These are phyloP conservation scores for Actinemys pallida DNA, from an alignment of 2,113 vertebrate genomes.

Conservation along the genomic window DNA sequence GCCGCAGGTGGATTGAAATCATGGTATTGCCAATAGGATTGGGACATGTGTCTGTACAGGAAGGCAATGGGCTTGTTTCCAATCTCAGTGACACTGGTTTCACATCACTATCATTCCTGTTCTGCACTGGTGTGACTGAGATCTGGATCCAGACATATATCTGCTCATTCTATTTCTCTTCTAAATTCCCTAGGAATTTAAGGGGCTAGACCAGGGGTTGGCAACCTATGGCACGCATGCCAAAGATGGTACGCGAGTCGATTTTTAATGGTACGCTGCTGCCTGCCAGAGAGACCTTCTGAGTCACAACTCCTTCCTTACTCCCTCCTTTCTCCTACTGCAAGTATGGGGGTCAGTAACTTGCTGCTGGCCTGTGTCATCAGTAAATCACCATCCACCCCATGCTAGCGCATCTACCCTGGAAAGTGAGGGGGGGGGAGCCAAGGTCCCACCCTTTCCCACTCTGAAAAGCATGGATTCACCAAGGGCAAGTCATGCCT, in stretches of 20 bases:
- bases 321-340: neutral
- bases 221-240: too few relatives aligned
- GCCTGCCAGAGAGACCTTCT: too few relatives aligned
- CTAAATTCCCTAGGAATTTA: neutral
- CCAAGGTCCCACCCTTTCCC: too few relatives aligned
- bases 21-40: neutral
- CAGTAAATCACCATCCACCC: neutral
- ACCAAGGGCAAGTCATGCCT: too few relatives aligned
- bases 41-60: neutral
- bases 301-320: neutral
- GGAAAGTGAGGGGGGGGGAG: too few relatives aligned
- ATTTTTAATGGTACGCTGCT: too few relatives aligned
- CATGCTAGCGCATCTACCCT: neutral
- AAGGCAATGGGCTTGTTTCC: too few relatives aligned
- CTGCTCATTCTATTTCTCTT: neutral
- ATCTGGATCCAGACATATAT: neutral
- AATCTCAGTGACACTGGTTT: too few relatives aligned
- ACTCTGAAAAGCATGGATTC: too few relatives aligned
- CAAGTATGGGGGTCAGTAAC: too few relatives aligned
- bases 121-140: neutral
- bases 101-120: fast-evolving
- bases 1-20: neutral
- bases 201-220: neutral
- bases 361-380: neutral
- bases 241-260: too few relatives aligned